Conservation (phyloP, 2,113 vertebrate species). For the Zapornia atra region DNA sequence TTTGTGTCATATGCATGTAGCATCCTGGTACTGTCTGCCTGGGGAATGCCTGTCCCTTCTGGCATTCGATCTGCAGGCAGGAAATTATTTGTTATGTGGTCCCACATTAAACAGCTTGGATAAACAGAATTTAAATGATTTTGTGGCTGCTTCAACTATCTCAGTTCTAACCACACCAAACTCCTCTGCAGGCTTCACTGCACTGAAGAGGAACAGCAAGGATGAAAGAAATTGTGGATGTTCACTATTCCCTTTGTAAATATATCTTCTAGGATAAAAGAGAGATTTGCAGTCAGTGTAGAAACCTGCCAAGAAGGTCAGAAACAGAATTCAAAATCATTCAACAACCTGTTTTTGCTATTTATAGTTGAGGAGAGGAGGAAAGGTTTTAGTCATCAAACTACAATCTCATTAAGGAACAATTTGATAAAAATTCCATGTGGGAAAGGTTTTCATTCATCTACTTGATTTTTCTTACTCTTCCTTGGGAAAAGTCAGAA, state of each 20-base stretch:
- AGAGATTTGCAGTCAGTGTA: not conserved
- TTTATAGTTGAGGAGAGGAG: not conserved
- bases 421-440: not conserved
- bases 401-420: not conserved
- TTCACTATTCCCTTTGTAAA: constrained; percentile 17
- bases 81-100: not conserved
- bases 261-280: not conserved
- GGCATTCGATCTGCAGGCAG: not conserved
- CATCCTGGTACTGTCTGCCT: not conserved
- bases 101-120: not conserved
- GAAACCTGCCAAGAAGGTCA: not conserved
- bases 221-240: not conserved
- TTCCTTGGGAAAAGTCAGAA: not conserved
- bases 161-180: not conserved
- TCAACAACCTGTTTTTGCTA: not conserved
- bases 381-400: not conserved
- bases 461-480: not conserved
- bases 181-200: not conserved
- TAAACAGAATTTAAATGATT: not conserved
- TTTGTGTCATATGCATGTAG: not conserved
- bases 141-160: not conserved
- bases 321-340: not conserved
- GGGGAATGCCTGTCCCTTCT: not conserved
- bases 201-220: not conserved
- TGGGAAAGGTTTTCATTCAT: not conserved